Base-by-base conservation (phyloP, 2,888 invertebrate species). In the Cephus pulcher region DNA sequence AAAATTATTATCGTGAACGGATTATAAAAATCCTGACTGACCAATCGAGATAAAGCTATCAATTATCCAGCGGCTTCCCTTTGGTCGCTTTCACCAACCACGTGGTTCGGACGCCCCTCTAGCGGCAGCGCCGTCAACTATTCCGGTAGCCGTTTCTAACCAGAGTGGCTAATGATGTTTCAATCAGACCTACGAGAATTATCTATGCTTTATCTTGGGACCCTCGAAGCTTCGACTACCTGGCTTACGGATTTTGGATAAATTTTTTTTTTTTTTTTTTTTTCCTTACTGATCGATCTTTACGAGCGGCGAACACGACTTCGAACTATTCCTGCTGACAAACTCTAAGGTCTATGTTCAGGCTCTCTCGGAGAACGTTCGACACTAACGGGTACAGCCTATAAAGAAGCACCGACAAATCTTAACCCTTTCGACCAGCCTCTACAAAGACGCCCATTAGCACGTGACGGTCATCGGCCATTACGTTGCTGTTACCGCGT, bases 1-100 rank as follows among this genome's bases (percentile, higher is more conserved):
- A 78, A 75, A 78, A 78, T 78, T 78, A 78, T 78, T 75, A 70
- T 71, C 78, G 70, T 78, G 74, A 78, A 75, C 75, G 75, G 78
- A 78, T 78, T 78, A 78, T 78, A 78, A 78, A 78, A 78, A 78
- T 78, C 78, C 75, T 75, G 78, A 70, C 70, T 75, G 74, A 75
- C 33, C 78, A 78, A 78, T 78, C 75, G 78, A 78, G 78, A 75
- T 78, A 78, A 78, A 75, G 75, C 78, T 75, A 78, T 78, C 78
- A 75, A 78, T 77, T 77, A 77, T 23, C 34, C 74, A 77, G 69
- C 73, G 37, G 30, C 34, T n/a, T 75, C 78, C 30, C 78, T 75
- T 78, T 75, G 70, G 78, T 78, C 78, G 75, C 75, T 75, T 40
- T 69, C 78, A 33, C 75, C 75, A n/a, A 33, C 75, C 75, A n/a